These are phyloP conservation scores for Zelleria hepariella DNA, from an alignment of 2,888 invertebrate genomes.

Conservation along the genomic window DNA sequence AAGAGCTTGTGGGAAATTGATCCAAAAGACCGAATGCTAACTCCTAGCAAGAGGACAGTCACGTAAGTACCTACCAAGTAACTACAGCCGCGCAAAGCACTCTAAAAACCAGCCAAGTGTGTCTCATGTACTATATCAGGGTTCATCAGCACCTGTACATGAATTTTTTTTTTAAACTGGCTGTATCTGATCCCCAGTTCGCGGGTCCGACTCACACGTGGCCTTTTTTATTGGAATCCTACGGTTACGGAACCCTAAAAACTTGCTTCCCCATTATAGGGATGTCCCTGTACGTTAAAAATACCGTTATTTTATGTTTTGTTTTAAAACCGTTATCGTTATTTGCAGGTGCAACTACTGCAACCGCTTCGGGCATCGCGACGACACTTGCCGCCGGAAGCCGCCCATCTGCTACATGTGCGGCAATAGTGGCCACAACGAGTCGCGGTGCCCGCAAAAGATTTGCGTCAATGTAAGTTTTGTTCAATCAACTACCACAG, in stretches of 20 bases:
- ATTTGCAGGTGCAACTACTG: constrained; percentile 74
- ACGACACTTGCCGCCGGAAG: constrained; percentile 69
- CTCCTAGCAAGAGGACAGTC: constrained; percentile 35
- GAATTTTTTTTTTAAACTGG: too few relatives aligned
- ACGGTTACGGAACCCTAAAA: too few relatives aligned
- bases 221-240: too few relatives aligned
- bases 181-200: too few relatives aligned
- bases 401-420: constrained; percentile 77
- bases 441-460: constrained; percentile 77
- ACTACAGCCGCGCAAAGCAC: too few relatives aligned
- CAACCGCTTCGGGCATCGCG: constrained; percentile 75
- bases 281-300: too few relatives aligned
- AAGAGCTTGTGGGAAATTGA: constrained; percentile 69
- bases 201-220: too few relatives aligned
- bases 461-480: constrained; percentile 78
- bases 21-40: constrained; percentile 55
- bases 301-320: not conserved
- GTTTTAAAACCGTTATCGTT: not conserved
- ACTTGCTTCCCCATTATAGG: not conserved
- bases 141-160: too few relatives aligned
- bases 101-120: too few relatives aligned
- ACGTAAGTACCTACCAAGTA: constrained; percentile 50
- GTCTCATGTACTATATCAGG: too few relatives aligned
- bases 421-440: constrained; percentile 75
- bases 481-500: not conserved